Evolutionary conservation across 2,888 invertebrate genomes (phyloP), one percentile per base, ranked within the genome.

Genomic region (Deilephila porcellus): DNA sequence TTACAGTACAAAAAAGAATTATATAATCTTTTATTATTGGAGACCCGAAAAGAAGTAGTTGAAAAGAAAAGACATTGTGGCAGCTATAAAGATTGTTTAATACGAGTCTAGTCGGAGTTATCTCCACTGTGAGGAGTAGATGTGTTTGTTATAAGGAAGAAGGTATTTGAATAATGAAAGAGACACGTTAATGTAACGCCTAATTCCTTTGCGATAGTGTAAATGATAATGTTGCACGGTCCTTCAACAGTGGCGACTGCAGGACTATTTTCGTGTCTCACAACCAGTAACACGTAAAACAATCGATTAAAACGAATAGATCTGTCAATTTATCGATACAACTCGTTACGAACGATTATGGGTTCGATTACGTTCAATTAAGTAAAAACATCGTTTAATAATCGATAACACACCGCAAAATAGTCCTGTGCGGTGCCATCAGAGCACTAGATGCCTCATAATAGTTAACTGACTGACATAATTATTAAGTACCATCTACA

Each of bases 391-490:
- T 45, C 7, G 19, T n/a, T 64, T n/a, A 45, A 1, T 20, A 64
- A 45, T 45, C 11, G 34, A 52, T 25, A 29, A 3, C 6, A 11
- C 25, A 25, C 25, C 52, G 67, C 67, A 25, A 17, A 67, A 67
- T 67, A 67, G 67, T 67, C 67, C 67, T 67, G 67, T 67, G 52
- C 25, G 71, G 74, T 78, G 76, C 67, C 67, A 67, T 72, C 45
- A 73, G 76, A 77, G 79, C 82, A 80, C 79, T 80, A 71, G 83
- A 81, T 80, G 84, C 79, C 80, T 80, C 80, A 67, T 67, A 67
- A 79, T 81, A 81, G 80, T 80, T 82, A 82, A 80, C 81, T 80
- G 85, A 85, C 86, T 85, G 85, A 86, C 79, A 79, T 85, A 81
- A 83, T 81, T 80, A 79, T 83, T 82, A 85, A 81, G 80, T 79